Percentiles rank a stretch among this genome's conserved stretches.
Conservation (phyloP, 2,888 invertebrate genomes). For the Watsonalla cultraria region DNA sequence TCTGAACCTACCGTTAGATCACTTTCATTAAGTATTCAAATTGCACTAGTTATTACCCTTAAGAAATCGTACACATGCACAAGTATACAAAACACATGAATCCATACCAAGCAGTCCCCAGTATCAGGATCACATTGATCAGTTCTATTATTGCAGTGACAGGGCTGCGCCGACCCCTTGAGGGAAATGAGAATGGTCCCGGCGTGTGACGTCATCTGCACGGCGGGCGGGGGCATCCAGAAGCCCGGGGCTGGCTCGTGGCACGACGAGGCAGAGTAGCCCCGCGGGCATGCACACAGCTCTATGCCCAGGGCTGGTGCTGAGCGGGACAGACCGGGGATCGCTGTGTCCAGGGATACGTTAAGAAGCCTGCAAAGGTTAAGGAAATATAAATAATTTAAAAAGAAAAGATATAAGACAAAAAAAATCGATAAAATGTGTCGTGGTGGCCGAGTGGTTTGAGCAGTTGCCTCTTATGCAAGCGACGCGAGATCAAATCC, state of each 20-base stretch:
- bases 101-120: constrained; percentile 87
- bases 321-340: constrained; percentile 81
- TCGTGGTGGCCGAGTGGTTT: too few relatives aligned
- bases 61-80: too few relatives aligned
- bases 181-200: constrained; percentile 87
- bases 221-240: constrained; percentile 80
- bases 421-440: too few relatives aligned
- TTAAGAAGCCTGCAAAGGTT: constrained; percentile 75
- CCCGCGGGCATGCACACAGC: constrained; percentile 88
- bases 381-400: too few relatives aligned
- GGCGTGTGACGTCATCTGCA: constrained; percentile 66
- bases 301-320: constrained; percentile 91
- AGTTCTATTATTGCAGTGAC: constrained; percentile 90
- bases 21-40: too few relatives aligned
- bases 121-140: constrained; percentile 88
- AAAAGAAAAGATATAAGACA: too few relatives aligned
- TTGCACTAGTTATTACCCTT: too few relatives aligned
- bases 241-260: constrained; percentile 92
- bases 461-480: too few relatives aligned
- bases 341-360: constrained; percentile 90
- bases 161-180: constrained; percentile 88
- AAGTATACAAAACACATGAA: too few relatives aligned
- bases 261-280: constrained; percentile 92
- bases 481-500: too few relatives aligned
- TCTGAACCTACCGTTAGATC: too few relatives aligned